phyloP scores from a whole-genome alignment of 2,888 invertebrate species.

The Oscheius sp. region DNA sequence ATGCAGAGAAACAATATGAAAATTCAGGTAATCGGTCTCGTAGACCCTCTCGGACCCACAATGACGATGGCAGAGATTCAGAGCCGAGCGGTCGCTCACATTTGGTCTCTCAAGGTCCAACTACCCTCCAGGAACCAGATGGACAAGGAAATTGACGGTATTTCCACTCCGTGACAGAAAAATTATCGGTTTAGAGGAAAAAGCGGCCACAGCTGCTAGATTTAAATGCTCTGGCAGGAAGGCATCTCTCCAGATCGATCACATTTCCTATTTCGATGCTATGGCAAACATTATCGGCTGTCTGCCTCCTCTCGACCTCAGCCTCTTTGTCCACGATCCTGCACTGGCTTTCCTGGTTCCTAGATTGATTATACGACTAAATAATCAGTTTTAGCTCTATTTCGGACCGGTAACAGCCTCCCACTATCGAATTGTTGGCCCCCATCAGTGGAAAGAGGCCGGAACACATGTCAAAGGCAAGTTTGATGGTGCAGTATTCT shows the following conservation, averaged over 20 bases:
- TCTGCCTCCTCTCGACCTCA: constrained; percentile 35
- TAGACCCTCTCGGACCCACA: constrained; percentile 51
- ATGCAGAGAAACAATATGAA: background rate
- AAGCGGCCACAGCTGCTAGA: constrained; percentile 34
- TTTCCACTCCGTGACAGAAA: background rate
- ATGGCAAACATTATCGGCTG: constrained; percentile 54
- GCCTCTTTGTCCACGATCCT: constrained; percentile 39
- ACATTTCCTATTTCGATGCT: constrained; percentile 49
- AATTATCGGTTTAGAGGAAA: constrained; percentile 23
- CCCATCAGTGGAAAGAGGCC: constrained; percentile 60
- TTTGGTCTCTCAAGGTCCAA: constrained; percentile 31
- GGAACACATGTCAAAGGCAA: constrained; percentile 51
- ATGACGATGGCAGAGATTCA: constrained; percentile 58
- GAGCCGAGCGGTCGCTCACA: constrained; percentile 39
- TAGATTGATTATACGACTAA: background rate
- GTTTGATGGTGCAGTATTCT: background rate
- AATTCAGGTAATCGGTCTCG: constrained; percentile 55
- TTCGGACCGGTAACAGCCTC: constrained; percentile 59
- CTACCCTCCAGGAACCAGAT: constrained; percentile 31
- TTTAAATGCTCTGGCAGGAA: constrained; percentile 35
- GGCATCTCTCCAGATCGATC: constrained; percentile 51
- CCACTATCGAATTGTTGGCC: constrained; percentile 61
- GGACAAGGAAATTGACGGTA: constrained; percentile 33
- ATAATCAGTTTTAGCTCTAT: constrained; percentile 36
- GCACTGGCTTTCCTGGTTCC: constrained; percentile 39